Conservation (phyloP, 2,113 vertebrate genomes). For the Vicugna pacos region DNA sequence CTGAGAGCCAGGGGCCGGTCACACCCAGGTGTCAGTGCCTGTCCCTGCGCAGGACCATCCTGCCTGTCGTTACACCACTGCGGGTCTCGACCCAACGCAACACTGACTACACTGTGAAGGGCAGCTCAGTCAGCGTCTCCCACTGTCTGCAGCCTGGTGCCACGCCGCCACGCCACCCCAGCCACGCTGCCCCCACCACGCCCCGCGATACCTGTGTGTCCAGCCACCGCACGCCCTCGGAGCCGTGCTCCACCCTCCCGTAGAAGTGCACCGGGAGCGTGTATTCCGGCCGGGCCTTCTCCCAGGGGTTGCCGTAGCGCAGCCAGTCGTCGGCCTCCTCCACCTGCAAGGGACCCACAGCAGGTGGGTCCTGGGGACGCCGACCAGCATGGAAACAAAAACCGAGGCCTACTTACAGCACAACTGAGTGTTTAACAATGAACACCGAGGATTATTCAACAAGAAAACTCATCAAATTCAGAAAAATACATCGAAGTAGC, state of each 20-base stretch:
- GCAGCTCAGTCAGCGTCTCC: too few species aligned
- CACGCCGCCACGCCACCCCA: too few species aligned
- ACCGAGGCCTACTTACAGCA: neutral
- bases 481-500: neutral
- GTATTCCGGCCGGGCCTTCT: conserved; percentile 93
- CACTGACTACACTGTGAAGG: too few species aligned
- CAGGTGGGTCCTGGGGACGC: too few species aligned
- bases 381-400: neutral
- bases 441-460: neutral
- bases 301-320: conserved; percentile 94
- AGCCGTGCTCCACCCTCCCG: conserved; percentile 87
- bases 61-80: too few species aligned
- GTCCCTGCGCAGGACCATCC: too few species aligned
- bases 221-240: conserved; percentile 88
- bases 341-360: conserved; percentile 83
- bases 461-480: neutral
- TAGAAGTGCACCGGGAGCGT: conserved; percentile 94
- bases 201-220: conserved; percentile 89
- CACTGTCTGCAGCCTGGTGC: too few species aligned
- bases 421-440: neutral
- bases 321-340: conserved; percentile 95
- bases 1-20: neutral
- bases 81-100: too few species aligned
- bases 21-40: neutral
- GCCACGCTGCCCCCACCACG: too few species aligned